Evolutionary conservation across 2,888 invertebrate genomes (phyloP), one percentile per base, ranked within the genome.

Genomic region (Galerucella calmariensis): DNA sequence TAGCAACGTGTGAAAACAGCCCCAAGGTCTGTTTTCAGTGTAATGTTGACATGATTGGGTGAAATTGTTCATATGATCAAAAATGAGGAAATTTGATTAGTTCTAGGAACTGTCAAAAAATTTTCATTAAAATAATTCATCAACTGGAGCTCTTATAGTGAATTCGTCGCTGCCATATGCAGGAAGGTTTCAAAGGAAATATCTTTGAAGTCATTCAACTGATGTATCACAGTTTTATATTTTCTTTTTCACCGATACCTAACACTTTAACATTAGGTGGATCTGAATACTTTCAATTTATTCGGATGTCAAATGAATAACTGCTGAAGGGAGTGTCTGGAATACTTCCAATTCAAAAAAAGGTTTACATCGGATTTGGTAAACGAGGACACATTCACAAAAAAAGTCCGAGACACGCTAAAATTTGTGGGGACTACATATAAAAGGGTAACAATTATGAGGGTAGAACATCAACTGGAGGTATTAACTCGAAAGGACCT

Each of bases 241-340:
- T 27, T 27, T 53, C 16, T 2, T 16, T 6, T 53, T 56, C n/a
- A 14, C 14, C n/a, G 14, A 14, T 51, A 51, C 14, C 2, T 51
- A 51, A 0, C 4, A 58, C 24, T 58, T 58, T 9, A 16, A 8
- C 58, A 58, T 58, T 58, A 11, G 6, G 4, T 51, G 16, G 9
- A 14, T 61, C 8, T 0, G 12, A 11, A 20, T 20, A 10, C 16
- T 46, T 46, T 46, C 14, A 65, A 4, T 63, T 63, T 2, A 41
- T 65, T 53, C 59, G 41, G 69, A 74, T 72, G 67, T 70, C 48
- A 67, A 24, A 72, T 72, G 72, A 76, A 74, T 74, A 76, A 72
- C 66, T 53, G 53, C 35, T 14, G 24, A 63, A 69, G 35, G 69
- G 65, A 58, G 62, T 53, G 67, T 67, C 69, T 63, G 67, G 56